These are phyloP conservation scores for Micropoecilia bifurca DNA, from an alignment of 2,797 vertebrate genomes.

Conservation along the genomic window DNA sequence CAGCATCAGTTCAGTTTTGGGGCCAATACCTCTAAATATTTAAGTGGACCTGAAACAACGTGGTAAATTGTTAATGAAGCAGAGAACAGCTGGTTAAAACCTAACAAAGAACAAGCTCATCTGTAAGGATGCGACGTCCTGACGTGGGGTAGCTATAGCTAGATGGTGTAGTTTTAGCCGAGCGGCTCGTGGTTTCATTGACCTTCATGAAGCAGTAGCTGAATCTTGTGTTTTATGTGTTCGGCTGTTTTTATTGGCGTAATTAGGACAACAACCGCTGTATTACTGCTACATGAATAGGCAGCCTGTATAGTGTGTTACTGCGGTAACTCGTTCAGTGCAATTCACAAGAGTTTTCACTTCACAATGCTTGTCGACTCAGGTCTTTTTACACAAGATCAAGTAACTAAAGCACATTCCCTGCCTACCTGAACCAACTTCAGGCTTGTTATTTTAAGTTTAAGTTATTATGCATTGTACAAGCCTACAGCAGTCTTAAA, in stretches of 20 bases:
- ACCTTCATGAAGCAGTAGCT: not conserved
- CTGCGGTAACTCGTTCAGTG: not conserved
- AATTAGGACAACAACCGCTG: not conserved
- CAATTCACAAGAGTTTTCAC: not conserved
- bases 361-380: not conserved
- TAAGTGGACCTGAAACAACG: not conserved
- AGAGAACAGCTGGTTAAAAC: constrained; percentile 1
- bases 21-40: not conserved
- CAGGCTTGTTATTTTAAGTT: not conserved
- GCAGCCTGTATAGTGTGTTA: not conserved
- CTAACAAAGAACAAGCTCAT: not conserved
- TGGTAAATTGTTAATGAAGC: not conserved
- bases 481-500: not conserved
- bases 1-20: constrained; percentile 1
- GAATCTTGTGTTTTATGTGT: not conserved
- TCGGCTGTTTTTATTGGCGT: not conserved
- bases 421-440: not conserved
- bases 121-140: not conserved
- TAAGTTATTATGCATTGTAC: not conserved
- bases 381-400: constrained; percentile 1
- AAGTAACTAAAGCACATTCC: not conserved
- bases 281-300: constrained; percentile 2
- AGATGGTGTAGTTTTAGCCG: no score
- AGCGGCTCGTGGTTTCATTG: not conserved
- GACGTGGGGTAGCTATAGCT: not conserved